Base-by-base conservation (phyloP, 2,113 vertebrate species). In the Dicentrarchus labrax region DNA sequence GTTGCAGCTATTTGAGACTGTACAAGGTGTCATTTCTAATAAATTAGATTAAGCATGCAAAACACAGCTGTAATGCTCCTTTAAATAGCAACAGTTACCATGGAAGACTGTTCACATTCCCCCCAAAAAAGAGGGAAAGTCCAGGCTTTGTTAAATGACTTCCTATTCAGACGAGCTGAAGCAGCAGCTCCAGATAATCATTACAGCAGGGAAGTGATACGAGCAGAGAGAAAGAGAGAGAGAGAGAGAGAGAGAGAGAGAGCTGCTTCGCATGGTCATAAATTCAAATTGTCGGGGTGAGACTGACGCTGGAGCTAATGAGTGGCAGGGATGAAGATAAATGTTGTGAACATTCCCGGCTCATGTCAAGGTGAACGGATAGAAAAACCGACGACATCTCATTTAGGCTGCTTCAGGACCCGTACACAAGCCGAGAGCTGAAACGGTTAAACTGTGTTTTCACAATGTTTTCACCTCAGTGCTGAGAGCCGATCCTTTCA, bases 301-400 rank as follows among this genome's bases (percentile, higher is more conserved):
- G 1, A 21, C 59, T 71, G 41, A 70, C 21, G 39, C 59, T 11
- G 64, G 64, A 71, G 65, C 48, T 74, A 82, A 85, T 76, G 78
- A 88, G 61, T 66, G 7, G 8, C 39, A 72, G 56, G 41, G 9
- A 64, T 54, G 62, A 65, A 83, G 76, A 84, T 78, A 15, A 78
- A 86, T 78, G 72, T 38, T 16, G 51, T 70, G 60, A 86, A 81
- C 64, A 66, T 65, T 51, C 41, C 41, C 2, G 1, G 21, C 68
- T 70, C 41, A 5, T 50, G 79, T 82, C 36, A 30, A 65, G 66
- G 48, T 60, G 72, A 69, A 59, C 47, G 45, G 70, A 66, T 64
- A 17, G 57, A 39, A 66, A 53, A 72, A 43, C 0, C 15, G 64
- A 62, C 71, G 41, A 47, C 70, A 41, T 56, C 53, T 82, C 65